These are phyloP conservation scores for Erythrocebus patas DNA, from an alignment of 2,113 vertebrate genomes.

Conservation along the genomic window DNA sequence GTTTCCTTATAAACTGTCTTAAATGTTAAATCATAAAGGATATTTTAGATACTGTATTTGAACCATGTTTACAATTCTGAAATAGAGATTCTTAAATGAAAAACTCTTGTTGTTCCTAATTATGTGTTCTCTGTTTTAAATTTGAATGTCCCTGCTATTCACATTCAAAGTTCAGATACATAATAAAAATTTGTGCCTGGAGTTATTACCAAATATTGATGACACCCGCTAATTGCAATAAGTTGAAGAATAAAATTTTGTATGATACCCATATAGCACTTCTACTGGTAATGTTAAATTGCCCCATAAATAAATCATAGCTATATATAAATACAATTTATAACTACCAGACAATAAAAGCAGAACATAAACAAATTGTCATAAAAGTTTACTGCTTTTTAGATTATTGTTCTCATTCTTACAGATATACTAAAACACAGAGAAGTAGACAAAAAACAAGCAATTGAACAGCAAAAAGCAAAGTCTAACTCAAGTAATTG, in stretches of 20 bases:
- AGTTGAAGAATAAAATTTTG: background rate
- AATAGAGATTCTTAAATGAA: background rate
- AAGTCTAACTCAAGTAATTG: background rate
- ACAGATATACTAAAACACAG: background rate
- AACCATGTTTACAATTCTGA: background rate
- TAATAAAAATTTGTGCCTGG: background rate
- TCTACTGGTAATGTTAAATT: background rate
- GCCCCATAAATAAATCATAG: background rate
- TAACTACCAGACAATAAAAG: background rate
- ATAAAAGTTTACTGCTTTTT: background rate
- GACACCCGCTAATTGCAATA: background rate
- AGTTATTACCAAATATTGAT: background rate
- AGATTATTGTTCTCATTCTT: background rate
- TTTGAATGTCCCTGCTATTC: background rate
- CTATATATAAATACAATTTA: background rate
- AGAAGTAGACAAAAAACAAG: background rate
- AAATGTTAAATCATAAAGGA: background rate
- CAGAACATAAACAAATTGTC: background rate
- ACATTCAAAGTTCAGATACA: background rate
- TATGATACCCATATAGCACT: background rate
- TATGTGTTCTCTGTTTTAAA: background rate
- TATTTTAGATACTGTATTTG: background rate
- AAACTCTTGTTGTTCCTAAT: background rate
- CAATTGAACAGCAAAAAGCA: background rate
- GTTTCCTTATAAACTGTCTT: background rate